A percentile compares a stretch with the other conserved stretches of the same genome.
phyloP scores from a whole-genome alignment of 1,140 invertebrate species.

The Bombus pyrosoma region DNA sequence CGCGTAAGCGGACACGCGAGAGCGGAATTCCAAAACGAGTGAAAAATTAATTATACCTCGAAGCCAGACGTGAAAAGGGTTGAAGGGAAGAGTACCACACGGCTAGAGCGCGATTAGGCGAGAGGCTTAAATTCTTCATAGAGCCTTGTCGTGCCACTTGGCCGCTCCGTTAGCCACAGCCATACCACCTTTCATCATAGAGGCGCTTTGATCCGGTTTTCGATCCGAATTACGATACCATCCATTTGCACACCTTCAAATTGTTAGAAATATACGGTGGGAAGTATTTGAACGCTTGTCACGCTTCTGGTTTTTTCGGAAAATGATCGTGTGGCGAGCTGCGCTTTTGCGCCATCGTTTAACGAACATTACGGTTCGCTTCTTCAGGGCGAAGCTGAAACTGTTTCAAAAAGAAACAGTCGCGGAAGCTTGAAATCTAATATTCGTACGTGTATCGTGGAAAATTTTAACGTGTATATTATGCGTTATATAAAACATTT shows the following conservation, averaged over 20 bases:
- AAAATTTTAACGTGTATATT: no score
- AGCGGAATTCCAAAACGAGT: slow-evolving; percentile 32
- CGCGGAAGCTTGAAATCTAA: no score
- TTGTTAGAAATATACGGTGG: neutral
- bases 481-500: no score
- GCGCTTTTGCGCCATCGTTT: no score
- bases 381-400: no score
- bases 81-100: neutral
- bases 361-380: no score
- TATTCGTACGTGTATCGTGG: no score
- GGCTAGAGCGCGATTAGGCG: neutral
- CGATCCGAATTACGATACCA: neutral
- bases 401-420: no score
- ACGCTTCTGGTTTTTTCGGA: no score
- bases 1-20: slow-evolving; percentile 13
- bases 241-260: neutral
- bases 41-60: slow-evolving; percentile 57
- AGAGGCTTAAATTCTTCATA: slow-evolving; percentile 55
- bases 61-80: neutral
- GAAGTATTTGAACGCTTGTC: no score
- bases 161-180: neutral
- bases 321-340: no score
- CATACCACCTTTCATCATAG: neutral
- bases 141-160: slow-evolving; percentile 10
- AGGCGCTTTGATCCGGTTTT: neutral